A percentile compares a stretch with the other conserved stretches of the same genome.
These are phyloP conservation scores for Vollenhovia emeryi DNA, from an alignment of 1,140 invertebrate species.

Conservation along the genomic window DNA sequence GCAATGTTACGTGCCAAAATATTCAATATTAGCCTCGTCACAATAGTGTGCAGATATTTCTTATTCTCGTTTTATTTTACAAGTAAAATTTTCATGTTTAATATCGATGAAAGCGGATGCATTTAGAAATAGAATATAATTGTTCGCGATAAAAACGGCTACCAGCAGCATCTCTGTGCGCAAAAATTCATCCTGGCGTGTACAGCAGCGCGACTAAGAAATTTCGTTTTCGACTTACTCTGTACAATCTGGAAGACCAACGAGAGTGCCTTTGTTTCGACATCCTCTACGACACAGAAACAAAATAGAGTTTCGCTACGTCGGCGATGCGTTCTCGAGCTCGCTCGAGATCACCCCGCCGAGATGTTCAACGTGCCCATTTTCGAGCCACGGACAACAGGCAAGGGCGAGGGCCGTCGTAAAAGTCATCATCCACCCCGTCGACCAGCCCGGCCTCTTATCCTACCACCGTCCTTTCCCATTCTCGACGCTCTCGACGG, in stretches of 20 bases:
- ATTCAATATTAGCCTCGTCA: neutral
- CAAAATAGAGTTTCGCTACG: constrained; percentile 46
- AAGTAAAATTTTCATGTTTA: constrained; percentile 8
- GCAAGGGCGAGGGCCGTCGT: constrained; percentile 58
- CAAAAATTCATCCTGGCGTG: constrained; percentile 9
- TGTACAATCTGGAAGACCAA: neutral
- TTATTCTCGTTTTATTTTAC: neutral
- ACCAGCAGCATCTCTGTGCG: neutral
- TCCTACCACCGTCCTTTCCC: constrained; percentile 20
- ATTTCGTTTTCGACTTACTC: constrained; percentile 24
- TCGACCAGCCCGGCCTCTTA: constrained; percentile 36
- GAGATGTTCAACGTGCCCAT: constrained; percentile 53
- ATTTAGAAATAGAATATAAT: neutral
- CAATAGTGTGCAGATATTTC: neutral
- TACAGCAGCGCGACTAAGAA: neutral
- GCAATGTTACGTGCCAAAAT: neutral
- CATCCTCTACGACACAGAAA: constrained; percentile 32
- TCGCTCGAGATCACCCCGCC: constrained; percentile 55
- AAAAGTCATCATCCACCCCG: constrained; percentile 67
- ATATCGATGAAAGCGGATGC: neutral
- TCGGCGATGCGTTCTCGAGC: constrained; percentile 61
- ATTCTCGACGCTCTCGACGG: constrained; percentile 33
- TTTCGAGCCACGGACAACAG: constrained; percentile 50
- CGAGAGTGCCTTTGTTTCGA: constrained; percentile 19
- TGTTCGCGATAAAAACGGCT: neutral